These are phyloP conservation scores for Brenthis daphne DNA, from an alignment of 2,888 invertebrate species.

Conservation along the genomic window DNA sequence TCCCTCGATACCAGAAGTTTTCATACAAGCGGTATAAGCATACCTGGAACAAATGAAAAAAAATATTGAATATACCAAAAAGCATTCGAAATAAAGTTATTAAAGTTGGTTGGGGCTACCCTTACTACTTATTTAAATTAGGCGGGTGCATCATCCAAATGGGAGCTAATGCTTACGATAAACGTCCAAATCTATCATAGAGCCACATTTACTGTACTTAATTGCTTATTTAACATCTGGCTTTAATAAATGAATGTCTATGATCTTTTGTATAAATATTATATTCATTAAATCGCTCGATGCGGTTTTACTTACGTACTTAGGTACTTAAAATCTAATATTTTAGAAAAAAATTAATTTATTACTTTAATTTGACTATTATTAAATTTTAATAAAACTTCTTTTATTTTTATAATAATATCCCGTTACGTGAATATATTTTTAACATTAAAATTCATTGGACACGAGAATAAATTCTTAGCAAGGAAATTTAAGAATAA, in stretches of 20 bases:
- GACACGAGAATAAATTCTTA: no score
- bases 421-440: no score
- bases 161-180: conserved; percentile 42
- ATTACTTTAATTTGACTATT: no score
- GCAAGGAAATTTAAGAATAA: no score
- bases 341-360: no score
- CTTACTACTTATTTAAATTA: conserved; percentile 36
- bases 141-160: conserved; percentile 40
- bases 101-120: conserved; percentile 11
- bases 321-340: no score
- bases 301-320: not conserved
- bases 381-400: no score
- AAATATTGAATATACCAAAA: conserved; percentile 9
- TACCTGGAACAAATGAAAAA: conserved; percentile 47
- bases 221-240: conserved; percentile 66
- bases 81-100: conserved; percentile 13
- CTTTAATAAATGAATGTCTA: conserved; percentile 61
- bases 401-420: no score
- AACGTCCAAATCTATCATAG: conserved; percentile 43
- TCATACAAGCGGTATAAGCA: not conserved
- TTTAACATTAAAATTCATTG: no score
- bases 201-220: conserved; percentile 49
- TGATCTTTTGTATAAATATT: conserved; percentile 36
- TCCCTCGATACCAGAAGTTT: not conserved
- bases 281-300: not conserved